Evolutionary conservation across 2,113 vertebrate species (phyloP), one percentile per base, ranked within the genome.

Genomic region (Ceyx cyanopectus): DNA sequence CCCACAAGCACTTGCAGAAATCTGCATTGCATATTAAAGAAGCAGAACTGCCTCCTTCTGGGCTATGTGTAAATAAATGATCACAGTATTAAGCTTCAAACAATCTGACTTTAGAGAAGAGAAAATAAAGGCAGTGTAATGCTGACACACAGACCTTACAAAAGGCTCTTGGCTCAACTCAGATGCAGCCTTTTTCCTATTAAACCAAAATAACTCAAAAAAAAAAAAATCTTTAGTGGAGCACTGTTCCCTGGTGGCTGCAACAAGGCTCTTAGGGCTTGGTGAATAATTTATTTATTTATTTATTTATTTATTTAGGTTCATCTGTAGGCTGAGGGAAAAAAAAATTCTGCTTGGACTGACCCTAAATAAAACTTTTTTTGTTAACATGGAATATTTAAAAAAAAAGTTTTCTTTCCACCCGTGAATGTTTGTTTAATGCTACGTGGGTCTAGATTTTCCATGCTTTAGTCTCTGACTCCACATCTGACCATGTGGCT

Each of bases 21-120:
- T 84, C 93, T 86, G 86, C 30, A 53, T 69, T 87, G 92, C 62
- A 67, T 88, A 93, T 95, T 93, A 97, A 97, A 96, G 72, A 72
- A 32, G 81, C 43, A 92, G 69, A 65, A 62, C 27, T 73, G 65
- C 73, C 65, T 92, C 92, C 96, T 95, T 85, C 67, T 70, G 94
- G 95, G 94, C 92, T 82, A 53, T 58, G 87, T 94, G 93, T 95
- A 96, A 97, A 97, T 96, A 96, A 96, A 97, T 97, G 93, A 97
- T 96, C 95, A 95, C 87, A 94, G 96, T 48, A 91, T 88, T 87
- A 85, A 76, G 85, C 95, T 96, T 97, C 96, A 95, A 95, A 96
- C 92, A 95, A 32, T 50, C 85, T 11, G 21, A 57, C 86, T 92
- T 78, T 81, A 80, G 70, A 94, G 85, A 81, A 61, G 74, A n/a